These are phyloP conservation scores for Clamator glandarius DNA, from an alignment of 2,797 vertebrate species.

Conservation along the genomic window DNA sequence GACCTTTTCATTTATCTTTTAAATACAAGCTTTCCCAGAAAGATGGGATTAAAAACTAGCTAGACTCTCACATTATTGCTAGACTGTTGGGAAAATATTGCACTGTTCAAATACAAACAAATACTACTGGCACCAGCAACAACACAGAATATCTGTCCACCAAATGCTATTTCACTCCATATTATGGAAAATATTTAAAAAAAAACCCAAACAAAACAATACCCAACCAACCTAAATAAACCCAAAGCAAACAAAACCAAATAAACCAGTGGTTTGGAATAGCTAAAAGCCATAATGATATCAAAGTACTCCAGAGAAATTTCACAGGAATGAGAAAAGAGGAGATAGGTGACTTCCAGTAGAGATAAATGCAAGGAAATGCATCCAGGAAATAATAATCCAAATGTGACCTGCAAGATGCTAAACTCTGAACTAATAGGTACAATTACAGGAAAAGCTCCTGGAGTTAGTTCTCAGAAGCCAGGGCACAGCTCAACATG, in stretches of 20 bases:
- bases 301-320: neutral
- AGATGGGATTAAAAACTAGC: neutral
- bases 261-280: neutral
- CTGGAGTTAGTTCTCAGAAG: neutral
- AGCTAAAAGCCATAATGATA: neutral
- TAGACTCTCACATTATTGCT: neutral
- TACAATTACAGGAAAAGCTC: neutral
- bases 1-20: neutral
- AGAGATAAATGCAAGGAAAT: neutral
- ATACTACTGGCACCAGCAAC: neutral
- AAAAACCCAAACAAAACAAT: too few relatives aligned
- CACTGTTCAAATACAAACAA: neutral
- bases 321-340: neutral
- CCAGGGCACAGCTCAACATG: neutral
- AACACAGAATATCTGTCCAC: neutral
- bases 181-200: neutral
- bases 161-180: neutral
- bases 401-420: neutral
- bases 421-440: neutral
- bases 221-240: too few relatives aligned
- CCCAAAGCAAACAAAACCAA: neutral
- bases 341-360: neutral
- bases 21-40: neutral
- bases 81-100: accelerated
- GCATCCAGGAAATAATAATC: neutral